These are phyloP conservation scores for Dicycla oo DNA, from an alignment of 2,888 invertebrate species.

Conservation along the genomic window DNA sequence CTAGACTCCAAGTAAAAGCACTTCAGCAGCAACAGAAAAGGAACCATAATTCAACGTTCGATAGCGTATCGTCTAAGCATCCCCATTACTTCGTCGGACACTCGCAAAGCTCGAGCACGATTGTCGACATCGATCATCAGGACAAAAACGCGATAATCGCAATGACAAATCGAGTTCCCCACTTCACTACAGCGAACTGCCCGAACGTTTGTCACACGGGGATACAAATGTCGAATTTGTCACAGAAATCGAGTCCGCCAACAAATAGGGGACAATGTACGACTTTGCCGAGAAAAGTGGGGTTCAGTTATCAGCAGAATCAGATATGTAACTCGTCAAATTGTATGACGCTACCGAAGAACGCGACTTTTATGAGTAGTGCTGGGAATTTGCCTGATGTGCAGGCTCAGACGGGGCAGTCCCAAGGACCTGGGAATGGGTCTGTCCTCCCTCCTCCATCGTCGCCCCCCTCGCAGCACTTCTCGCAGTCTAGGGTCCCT, in stretches of 20 bases:
- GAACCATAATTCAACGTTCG: slow-evolving; percentile 88
- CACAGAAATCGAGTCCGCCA: slow-evolving; percentile 86
- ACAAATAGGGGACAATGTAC: slow-evolving; percentile 86
- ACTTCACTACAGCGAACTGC: slow-evolving; percentile 87
- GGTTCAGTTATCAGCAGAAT: slow-evolving; percentile 86
- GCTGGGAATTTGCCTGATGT: slow-evolving; percentile 87
- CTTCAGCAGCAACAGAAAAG: slow-evolving; percentile 94
- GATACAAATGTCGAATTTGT: slow-evolving; percentile 89
- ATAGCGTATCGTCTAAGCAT: slow-evolving; percentile 92
- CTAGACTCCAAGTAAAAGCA: slow-evolving; percentile 94
- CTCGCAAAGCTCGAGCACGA: slow-evolving; percentile 95
- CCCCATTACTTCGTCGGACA: slow-evolving; percentile 95
- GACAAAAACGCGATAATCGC: slow-evolving; percentile 90
- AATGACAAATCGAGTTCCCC: slow-evolving; percentile 87
- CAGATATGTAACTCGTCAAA: slow-evolving; percentile 87
- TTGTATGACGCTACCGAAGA: slow-evolving; percentile 92
- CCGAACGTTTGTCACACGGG: slow-evolving; percentile 91
- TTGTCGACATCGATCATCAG: slow-evolving; percentile 96
- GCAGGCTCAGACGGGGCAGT: slow-evolving; percentile 87
- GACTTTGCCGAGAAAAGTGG: slow-evolving; percentile 87
- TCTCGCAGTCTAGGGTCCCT: slow-evolving; percentile 91
- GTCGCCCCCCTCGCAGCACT: slow-evolving; percentile 85
- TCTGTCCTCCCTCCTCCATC: slow-evolving; percentile 79
- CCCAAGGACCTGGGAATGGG: slow-evolving; percentile 84
- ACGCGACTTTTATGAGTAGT: slow-evolving; percentile 88